These are phyloP conservation scores for Sinocyclocheilus anshuiensis DNA, from an alignment of 2,113 vertebrate species.

Conservation along the genomic window DNA sequence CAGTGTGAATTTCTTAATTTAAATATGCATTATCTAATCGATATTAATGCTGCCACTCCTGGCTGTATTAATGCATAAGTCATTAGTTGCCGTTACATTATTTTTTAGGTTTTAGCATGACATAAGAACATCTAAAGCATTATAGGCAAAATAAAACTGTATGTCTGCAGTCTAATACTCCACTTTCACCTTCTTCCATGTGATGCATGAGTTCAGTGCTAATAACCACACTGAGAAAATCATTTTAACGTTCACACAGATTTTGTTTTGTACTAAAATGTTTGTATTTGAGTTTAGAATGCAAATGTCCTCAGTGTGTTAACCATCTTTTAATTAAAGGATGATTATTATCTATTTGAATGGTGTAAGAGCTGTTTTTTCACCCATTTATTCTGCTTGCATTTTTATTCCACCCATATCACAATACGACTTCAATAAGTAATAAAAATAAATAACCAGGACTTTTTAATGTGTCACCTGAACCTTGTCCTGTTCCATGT, in stretches of 20 bases:
- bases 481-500: neutral
- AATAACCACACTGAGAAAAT: conserved; percentile 12
- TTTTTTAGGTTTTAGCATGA: neutral
- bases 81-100: neutral
- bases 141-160: conserved; percentile 58
- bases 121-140: neutral
- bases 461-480: neutral
- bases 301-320: conserved; percentile 43
- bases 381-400: neutral
- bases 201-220: conserved; percentile 51
- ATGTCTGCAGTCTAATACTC: conserved; percentile 50
- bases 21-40: conserved; percentile 3
- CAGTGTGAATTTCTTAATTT: neutral
- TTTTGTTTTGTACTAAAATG: conserved; percentile 55
- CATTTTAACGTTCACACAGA: conserved; percentile 38
- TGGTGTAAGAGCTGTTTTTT: neutral
- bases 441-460: neutral
- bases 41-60: neutral
- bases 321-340: conserved; percentile 67
- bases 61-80: neutral
- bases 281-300: conserved; percentile 48
- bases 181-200: conserved; percentile 33
- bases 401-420: neutral
- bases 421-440: neutral
- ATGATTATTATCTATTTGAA: conserved; percentile 23